Base-by-base conservation (phyloP, 2,113 vertebrate genomes). In the Ophiodon elongatus region DNA sequence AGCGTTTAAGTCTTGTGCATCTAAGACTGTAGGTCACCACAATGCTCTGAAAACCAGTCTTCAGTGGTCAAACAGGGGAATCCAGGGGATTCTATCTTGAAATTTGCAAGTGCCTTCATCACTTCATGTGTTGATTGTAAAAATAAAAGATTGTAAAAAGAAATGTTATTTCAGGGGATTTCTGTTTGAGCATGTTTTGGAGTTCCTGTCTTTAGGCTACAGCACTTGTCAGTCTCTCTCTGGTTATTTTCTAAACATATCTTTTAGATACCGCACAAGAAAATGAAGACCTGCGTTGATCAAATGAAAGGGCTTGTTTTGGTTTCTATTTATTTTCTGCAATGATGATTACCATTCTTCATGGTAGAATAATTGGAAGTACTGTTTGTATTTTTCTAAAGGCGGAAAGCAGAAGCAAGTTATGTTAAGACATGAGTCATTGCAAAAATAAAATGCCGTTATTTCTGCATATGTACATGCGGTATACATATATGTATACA, bases 161-260 rank as follows among this genome's bases (percentile, higher is more conserved):
- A 45, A 4, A 45, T 45, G 43, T 45, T 45, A 15, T 43, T 14
- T 45, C 43, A 45, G 43, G 43, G 43, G 43, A 4, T 15, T 45
- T 79, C 10, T 60, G 23, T 60, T n/a, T 77, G 37, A 71, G 27
- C 10, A 52, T 65, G n/a, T 47, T 70, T 8, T 23, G 47, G 11
- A 60, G 23, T 67, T 45, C 47, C 21, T 83, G 17, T 17, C 23
- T 35, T 52, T 8, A 31, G 73, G 29, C 35, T 10, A n/a, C 8
- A 47, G 4, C 21, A 25, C 25, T 21, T 10, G 25, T 23, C 39
- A 23, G 6, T 33, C 31, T 50, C 11, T 37, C 31, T 35, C 35
- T 71, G 45, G 37, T 54, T 65, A 9, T 63, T 62, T 72, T 64
- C 11, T 13, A 3, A 0, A 39, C 11, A 1, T 47, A 21, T 56